Percentiles rank a stretch among this genome's conserved stretches.
phyloP scores from a whole-genome alignment of 2,888 invertebrate genomes.

The Parapristionchus giblindavisi region DNA sequence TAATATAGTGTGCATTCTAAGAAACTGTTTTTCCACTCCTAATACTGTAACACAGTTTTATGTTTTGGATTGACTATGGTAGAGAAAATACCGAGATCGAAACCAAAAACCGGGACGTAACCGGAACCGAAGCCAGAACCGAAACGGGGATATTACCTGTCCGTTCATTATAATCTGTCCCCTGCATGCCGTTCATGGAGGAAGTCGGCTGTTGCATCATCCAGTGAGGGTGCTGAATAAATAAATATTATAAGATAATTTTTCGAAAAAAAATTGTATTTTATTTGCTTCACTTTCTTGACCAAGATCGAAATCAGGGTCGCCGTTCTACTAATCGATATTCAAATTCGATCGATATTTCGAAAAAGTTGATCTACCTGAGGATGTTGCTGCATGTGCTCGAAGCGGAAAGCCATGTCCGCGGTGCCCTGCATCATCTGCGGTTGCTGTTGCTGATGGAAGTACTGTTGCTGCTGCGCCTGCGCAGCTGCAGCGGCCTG shows the following conservation, averaged over 20 bases:
- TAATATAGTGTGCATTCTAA: not conserved
- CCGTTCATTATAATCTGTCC: not conserved
- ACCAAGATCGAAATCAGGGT: no score
- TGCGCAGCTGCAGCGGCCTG: not conserved
- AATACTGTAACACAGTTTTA: no score
- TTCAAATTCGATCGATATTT: no score
- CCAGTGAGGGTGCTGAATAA: conserved; percentile 22
- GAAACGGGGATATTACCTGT: not conserved
- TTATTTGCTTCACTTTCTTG: no score
- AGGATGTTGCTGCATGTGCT: conserved; percentile 21
- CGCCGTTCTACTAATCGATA: no score
- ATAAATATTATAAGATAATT: no score
- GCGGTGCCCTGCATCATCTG: conserved; percentile 11
- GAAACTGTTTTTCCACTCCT: no score
- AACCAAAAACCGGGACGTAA: not conserved
- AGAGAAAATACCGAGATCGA: not conserved
- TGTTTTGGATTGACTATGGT: no score
- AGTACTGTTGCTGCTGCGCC: not conserved
- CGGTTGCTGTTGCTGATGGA: conserved; percentile 4
- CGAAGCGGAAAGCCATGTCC: conserved; percentile 11
- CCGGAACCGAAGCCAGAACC: not conserved
- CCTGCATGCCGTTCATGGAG: conserved; percentile 23
- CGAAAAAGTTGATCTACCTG: not conserved
- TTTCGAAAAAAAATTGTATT: no score
- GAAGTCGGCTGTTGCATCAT: conserved; percentile 24